Conservation (phyloP, 2,797 vertebrate species). For the Coreius guichenoti region DNA sequence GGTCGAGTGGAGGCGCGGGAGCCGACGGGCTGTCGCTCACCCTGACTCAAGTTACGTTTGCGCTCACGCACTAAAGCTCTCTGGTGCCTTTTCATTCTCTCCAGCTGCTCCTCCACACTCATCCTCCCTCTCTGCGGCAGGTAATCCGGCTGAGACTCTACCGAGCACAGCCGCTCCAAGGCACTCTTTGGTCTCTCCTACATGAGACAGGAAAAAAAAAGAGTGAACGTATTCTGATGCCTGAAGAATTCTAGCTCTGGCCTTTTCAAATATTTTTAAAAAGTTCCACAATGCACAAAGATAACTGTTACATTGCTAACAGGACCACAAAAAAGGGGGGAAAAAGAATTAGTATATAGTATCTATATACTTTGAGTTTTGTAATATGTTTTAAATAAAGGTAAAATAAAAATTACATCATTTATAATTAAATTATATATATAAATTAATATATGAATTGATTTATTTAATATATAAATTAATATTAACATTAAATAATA, state of each 20-base stretch:
- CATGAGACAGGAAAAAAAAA: not conserved
- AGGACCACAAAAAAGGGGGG: not conserved
- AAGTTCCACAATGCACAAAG: not conserved
- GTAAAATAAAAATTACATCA: not conserved
- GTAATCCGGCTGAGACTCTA: slow-evolving; percentile 74
- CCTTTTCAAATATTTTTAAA: not conserved
- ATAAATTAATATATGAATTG: not conserved
- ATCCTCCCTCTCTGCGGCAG: slow-evolving; percentile 83
- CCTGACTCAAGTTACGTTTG: slow-evolving; percentile 91
- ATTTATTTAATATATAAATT: not conserved
- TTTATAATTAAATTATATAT: not conserved
- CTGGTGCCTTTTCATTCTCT: slow-evolving; percentile 97
- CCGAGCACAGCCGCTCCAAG: slow-evolving; percentile 91
- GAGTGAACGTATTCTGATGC: not conserved
- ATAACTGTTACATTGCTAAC: not conserved
- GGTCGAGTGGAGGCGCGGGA: slow-evolving; percentile 67
- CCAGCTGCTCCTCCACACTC: slow-evolving; percentile 95
- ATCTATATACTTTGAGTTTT: not conserved
- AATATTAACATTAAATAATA: not conserved
- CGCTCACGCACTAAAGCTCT: slow-evolving; percentile 92
- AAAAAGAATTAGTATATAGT: not conserved
- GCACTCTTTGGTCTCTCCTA: slow-evolving; percentile 97
- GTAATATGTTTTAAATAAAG: not conserved
- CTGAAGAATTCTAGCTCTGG: not conserved
- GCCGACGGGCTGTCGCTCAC: slow-evolving; percentile 78